Evolutionary conservation across 1,140 invertebrate species (phyloP), one percentile per base, ranked within the genome.

Genomic region (Fopius arisanus): DNA sequence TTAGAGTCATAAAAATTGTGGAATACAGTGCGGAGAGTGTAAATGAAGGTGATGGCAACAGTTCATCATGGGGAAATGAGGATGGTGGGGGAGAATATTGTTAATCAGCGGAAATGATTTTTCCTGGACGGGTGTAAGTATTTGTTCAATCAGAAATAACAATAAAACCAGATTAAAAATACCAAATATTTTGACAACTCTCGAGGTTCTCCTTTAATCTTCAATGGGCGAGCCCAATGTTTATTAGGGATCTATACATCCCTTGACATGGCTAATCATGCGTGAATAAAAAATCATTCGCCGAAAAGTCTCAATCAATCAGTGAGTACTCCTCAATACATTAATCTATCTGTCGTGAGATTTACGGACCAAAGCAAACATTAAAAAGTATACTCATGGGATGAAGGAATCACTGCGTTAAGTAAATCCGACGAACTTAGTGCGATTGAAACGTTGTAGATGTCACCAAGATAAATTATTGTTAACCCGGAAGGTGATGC

Each of bases 381-480:
- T 7, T 31, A 29, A n/a, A 19, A 65, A 65, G 62, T 33, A 31
- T 10, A 19, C 29, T 23, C 28, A 65, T 65, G n/a, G 28, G 28
- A n/a, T 31, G 28, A 65, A 31, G n/a, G 28, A 65, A 7, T 65
- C 29, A 26, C 29, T 3, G 26, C 33, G n/a, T 2, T 65, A 65
- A 65, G 62, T 65, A 65, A 65, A 65, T 65, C 29, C 28, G 62
- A 33, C 62, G 28, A 16, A 73, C 63, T 68, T 51, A 51, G 62
- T 59, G 59, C 66, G 65, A 73, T 73, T 73, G 66, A 68, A 68
- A 68, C 43, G 40, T 73, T 68, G 21, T 67, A 68, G 48, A 68
- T 59, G 72, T 59, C 65, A 73, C 65, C 7, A 73, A 73, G 72
- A 73, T 73, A 67, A 73, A 73, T 73, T 62, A 66, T 68, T 41